Evolutionary conservation across 2,888 invertebrate genomes (phyloP).

Genomic region (Liopterus haemorrhoidalis): DNA sequence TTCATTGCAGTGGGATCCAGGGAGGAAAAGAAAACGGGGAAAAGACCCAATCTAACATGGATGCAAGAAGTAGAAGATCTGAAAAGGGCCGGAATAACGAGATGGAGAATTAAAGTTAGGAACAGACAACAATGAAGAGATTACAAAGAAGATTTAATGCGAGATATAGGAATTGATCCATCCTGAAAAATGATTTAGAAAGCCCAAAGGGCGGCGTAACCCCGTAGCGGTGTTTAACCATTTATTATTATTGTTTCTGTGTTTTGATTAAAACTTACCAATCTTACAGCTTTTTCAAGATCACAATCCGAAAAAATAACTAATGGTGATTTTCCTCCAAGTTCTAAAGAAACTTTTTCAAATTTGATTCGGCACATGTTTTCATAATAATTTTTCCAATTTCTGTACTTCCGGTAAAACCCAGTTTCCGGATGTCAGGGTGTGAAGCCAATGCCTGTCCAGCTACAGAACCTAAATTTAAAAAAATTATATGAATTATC

Average conservation of each 20-base stretch:
- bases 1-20: too few species aligned
- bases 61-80: too few species aligned
- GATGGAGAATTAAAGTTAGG: too few species aligned
- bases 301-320: constrained; percentile 93
- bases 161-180: background rate
- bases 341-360: constrained; percentile 90
- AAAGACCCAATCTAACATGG: too few species aligned
- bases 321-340: constrained; percentile 94
- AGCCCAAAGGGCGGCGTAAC: background rate
- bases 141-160: too few species aligned
- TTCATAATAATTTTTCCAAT: constrained; percentile 91
- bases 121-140: too few species aligned
- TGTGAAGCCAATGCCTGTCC: constrained; percentile 88
- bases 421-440: constrained; percentile 79
- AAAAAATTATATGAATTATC: too few species aligned
- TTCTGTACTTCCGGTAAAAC: constrained; percentile 93
- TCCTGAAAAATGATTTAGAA: background rate
- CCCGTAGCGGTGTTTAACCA: background rate
- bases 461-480: constrained; percentile 56
- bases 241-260: background rate
- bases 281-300: constrained; percentile 83
- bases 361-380: constrained; percentile 79
- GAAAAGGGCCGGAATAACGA: too few species aligned
- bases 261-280: constrained; percentile 53
- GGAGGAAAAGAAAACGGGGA: too few species aligned